Percentiles rank a stretch among this genome's conserved stretches.
These are phyloP conservation scores for Iselma pallidipennis DNA, from an alignment of 2,888 invertebrate genomes.

Conservation along the genomic window DNA sequence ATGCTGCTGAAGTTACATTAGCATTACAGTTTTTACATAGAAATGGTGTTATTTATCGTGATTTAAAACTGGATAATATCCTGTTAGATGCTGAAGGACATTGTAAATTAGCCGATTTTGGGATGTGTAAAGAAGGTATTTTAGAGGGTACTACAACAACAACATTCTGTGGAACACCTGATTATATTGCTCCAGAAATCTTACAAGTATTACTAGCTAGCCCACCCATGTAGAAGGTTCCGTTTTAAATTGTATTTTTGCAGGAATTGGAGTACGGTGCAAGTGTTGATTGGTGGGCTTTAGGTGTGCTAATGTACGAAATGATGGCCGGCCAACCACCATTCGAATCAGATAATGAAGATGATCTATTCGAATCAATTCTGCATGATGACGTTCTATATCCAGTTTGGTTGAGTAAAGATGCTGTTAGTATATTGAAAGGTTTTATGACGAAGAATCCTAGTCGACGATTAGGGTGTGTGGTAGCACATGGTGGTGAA, in stretches of 20 bases:
- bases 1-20: slow-evolving; percentile 97
- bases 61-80: slow-evolving; percentile 98
- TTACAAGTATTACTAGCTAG: slow-evolving; percentile 43
- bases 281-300: slow-evolving; percentile 95
- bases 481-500: slow-evolving; percentile 70
- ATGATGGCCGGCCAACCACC: slow-evolving; percentile 99
- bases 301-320: slow-evolving; percentile 98
- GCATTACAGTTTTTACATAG: slow-evolving; percentile 96
- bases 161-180: slow-evolving; percentile 99
- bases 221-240: neutral
- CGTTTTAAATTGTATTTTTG: slow-evolving; percentile 11
- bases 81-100: slow-evolving; percentile 94
- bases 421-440: slow-evolving; percentile 89
- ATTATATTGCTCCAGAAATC: slow-evolving; percentile 95
- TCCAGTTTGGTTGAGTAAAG: slow-evolving; percentile 94
- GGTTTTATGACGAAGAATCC: slow-evolving; percentile 99
- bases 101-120: slow-evolving; percentile 93
- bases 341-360: slow-evolving; percentile 99
- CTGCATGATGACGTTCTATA: slow-evolving; percentile 98
- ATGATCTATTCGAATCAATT: slow-evolving; percentile 98
- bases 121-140: slow-evolving; percentile 93
- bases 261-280: slow-evolving; percentile 73
- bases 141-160: slow-evolving; percentile 85
- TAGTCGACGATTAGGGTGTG: slow-evolving; percentile 90
- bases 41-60: slow-evolving; percentile 97